Conservation (phyloP, 2,888 invertebrate species). For the Drosophila melanosoma region DNA sequence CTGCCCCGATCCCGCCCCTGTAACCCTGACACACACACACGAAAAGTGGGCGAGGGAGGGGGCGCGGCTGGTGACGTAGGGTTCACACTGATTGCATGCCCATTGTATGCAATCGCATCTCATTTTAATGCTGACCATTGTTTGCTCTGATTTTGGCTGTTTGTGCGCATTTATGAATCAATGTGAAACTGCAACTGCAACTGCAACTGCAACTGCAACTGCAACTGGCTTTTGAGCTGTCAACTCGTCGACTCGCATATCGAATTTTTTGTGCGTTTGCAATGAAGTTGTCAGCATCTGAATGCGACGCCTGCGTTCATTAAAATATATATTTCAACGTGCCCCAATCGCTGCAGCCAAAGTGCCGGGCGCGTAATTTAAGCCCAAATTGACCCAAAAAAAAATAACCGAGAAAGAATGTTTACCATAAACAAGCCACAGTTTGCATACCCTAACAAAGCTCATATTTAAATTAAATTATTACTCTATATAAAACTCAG, state of each 20-base stretch:
- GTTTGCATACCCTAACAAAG: background rate
- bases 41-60: constrained; percentile 47
- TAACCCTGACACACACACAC: constrained; percentile 23
- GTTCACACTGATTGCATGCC: constrained; percentile 56
- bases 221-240: constrained; percentile 47
- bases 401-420: constrained; percentile 23
- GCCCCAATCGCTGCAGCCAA: constrained; percentile 65
- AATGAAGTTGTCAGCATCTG: constrained; percentile 73
- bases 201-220: constrained; percentile 17
- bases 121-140: constrained; percentile 71
- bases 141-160: constrained; percentile 63
- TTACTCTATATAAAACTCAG: background rate
- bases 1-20: constrained; percentile 51
- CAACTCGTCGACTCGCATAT: constrained; percentile 29
- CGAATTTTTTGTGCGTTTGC: constrained; percentile 17
- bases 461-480: background rate
- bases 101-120: constrained; percentile 63
- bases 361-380: constrained; percentile 70
- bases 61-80: constrained; percentile 5
- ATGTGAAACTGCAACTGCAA: constrained; percentile 27
- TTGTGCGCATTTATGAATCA: constrained; percentile 57
- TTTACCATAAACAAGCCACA: background rate
- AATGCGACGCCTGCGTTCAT: constrained; percentile 51
- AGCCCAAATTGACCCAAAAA: constrained; percentile 79
- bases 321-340: constrained; percentile 55